Evolutionary conservation across 2,888 invertebrate genomes (phyloP).

Genomic region (Calameuta idolon): DNA sequence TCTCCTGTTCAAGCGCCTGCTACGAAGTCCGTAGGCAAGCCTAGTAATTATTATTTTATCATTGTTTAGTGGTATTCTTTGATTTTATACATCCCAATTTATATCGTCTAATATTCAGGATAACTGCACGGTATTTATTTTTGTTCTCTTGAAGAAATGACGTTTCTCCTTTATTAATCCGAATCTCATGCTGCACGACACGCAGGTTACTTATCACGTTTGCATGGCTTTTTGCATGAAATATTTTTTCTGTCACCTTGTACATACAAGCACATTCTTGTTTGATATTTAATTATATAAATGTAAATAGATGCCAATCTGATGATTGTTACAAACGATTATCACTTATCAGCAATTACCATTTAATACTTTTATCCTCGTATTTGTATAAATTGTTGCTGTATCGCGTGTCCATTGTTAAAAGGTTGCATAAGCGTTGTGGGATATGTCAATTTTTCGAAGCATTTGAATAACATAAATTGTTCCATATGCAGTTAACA

Average conservation of each 20-base stretch:
- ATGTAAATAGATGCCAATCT: background rate
- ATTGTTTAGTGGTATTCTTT: conserved; percentile 31
- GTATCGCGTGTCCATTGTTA: background rate
- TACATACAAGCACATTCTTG: background rate
- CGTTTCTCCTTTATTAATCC: background rate
- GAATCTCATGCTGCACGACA: background rate
- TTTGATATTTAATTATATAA: background rate
- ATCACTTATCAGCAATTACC: background rate
- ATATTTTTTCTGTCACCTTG: background rate
- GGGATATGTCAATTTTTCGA: conserved; percentile 29
- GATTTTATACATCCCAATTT: conserved; percentile 15
- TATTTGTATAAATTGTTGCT: background rate
- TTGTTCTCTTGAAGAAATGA: background rate
- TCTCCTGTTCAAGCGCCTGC: conserved; percentile 57
- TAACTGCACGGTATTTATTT: background rate
- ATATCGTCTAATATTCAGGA: background rate
- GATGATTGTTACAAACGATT: background rate
- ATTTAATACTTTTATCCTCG: background rate
- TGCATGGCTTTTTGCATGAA: conserved; percentile 3
- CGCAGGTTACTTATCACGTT: background rate
- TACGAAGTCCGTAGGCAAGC: conserved; percentile 55
- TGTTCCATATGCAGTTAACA: conserved; percentile 65
- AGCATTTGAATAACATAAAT: background rate
- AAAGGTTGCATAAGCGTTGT: background rate
- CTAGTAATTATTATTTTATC: conserved; percentile 60